Evolutionary conservation across 2,888 invertebrate genomes (phyloP).

Genomic region (Drosophila gaucha): DNA sequence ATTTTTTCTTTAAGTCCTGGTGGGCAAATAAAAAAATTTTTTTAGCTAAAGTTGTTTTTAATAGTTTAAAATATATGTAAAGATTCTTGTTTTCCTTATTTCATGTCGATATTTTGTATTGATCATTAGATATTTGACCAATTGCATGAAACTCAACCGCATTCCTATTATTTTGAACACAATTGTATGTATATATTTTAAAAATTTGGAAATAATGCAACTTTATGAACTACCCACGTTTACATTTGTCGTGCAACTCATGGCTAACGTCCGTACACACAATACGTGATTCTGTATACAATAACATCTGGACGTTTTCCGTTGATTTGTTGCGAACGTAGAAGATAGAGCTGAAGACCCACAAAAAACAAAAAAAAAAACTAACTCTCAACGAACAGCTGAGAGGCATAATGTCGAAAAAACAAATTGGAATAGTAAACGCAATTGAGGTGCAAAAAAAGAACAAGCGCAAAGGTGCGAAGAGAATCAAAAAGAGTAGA

Average conservation of each 20-base stretch:
- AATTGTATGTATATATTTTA: too few species aligned
- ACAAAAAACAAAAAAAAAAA: slow-evolving; percentile 2
- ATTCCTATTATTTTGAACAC: too few species aligned
- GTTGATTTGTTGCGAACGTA: slow-evolving; percentile 30
- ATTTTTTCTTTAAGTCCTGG: too few species aligned
- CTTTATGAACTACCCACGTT: slow-evolving; percentile 25
- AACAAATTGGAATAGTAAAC: slow-evolving; percentile 26
- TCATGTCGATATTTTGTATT: too few species aligned
- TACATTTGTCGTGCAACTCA: too few species aligned
- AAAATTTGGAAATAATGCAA: neutral
- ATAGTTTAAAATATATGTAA: too few species aligned
- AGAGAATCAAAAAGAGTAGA: neutral
- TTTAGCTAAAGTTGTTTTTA: too few species aligned
- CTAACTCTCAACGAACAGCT: slow-evolving; percentile 32
- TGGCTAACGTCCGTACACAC: slow-evolving; percentile 22
- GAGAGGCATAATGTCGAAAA: slow-evolving; percentile 22
- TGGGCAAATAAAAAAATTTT: too few species aligned
- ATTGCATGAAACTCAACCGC: too few species aligned
- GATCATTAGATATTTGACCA: too few species aligned
- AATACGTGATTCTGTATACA: slow-evolving; percentile 48
- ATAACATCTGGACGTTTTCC: slow-evolving; percentile 34
- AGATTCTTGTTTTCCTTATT: too few species aligned
- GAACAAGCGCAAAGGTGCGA: slow-evolving; percentile 3
- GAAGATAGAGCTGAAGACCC: slow-evolving; percentile 37
- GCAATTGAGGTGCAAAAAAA: slow-evolving; percentile 20